Percentiles rank a stretch among this genome's conserved stretches.
phyloP scores from a whole-genome alignment of 2,797 vertebrate species.

The Dryobates pubescens region DNA sequence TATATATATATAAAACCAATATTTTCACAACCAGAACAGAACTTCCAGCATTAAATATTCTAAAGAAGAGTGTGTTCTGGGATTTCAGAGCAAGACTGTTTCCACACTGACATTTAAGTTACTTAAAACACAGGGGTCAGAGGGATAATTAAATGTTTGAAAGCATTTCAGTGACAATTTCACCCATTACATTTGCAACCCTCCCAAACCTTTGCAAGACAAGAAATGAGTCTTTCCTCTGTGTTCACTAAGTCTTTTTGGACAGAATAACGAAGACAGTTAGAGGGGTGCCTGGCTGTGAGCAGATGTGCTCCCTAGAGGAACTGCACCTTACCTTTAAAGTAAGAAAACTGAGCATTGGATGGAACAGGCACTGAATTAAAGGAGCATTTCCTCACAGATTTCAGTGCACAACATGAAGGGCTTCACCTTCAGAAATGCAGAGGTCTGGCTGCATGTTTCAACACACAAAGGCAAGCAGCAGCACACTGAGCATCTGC shows the following conservation, averaged over 20 bases:
- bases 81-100: no score
- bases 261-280: neutral
- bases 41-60: no score
- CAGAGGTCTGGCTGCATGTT: neutral
- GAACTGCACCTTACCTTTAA: neutral
- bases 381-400: neutral
- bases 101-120: neutral
- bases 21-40: no score
- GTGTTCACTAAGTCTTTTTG: neutral
- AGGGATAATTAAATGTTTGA: constrained; percentile 1
- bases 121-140: neutral
- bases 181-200: neutral
- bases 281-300: neutral
- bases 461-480: neutral
- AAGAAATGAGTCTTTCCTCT: neutral
- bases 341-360: neutral
- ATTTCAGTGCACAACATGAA: neutral
- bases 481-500: neutral
- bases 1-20: no score
- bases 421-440: constrained; percentile 7
- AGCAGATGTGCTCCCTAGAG: neutral
- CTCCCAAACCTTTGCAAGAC: neutral
- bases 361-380: neutral
- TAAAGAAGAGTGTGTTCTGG: no score
- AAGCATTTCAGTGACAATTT: neutral